Percentiles rank a stretch among this genome's conserved stretches.
Conservation (phyloP, 2,888 invertebrate species). For the Eustalomyia histrio region DNA sequence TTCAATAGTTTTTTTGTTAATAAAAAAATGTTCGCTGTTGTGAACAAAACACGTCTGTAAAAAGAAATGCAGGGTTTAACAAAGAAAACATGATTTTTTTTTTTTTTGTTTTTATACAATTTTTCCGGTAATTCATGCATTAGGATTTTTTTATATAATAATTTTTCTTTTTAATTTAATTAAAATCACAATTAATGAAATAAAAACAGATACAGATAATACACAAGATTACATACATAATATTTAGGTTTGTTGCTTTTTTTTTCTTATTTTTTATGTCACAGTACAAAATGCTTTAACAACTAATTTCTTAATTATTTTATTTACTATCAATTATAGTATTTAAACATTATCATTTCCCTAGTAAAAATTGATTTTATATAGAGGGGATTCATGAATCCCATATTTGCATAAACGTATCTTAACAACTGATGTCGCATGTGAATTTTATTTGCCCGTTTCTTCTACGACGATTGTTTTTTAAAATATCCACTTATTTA, state of each 20-base stretch:
- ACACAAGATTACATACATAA: slow-evolving; percentile 65
- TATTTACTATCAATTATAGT: slow-evolving; percentile 62
- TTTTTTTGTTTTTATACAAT: slow-evolving; percentile 33
- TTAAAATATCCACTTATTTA: too few relatives aligned
- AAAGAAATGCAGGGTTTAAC: too few relatives aligned
- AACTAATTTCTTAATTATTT: slow-evolving; percentile 67
- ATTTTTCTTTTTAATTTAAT: slow-evolving; percentile 56
- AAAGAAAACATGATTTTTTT: slow-evolving; percentile 39
- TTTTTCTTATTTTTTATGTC: slow-evolving; percentile 66
- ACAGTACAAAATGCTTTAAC: slow-evolving; percentile 69
- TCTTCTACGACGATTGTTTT: too few relatives aligned
- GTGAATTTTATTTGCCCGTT: too few relatives aligned
- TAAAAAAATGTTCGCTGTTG: too few relatives aligned
- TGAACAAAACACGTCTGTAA: too few relatives aligned
- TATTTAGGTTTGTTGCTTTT: slow-evolving; percentile 56
- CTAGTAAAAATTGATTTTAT: too few relatives aligned
- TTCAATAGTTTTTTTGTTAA: too few relatives aligned
- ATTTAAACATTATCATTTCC: slow-evolving; percentile 57
- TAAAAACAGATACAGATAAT: slow-evolving; percentile 63
- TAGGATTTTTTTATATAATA: slow-evolving; percentile 46
- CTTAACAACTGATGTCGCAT: too few relatives aligned
- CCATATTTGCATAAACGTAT: too few relatives aligned
- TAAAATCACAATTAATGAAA: slow-evolving; percentile 64
- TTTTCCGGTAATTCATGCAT: slow-evolving; percentile 51
- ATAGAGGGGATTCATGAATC: too few relatives aligned